Evolutionary conservation across 64 coral and sea anemone species (phyloP).

Genomic region (Orbicella faveolata): DNA sequence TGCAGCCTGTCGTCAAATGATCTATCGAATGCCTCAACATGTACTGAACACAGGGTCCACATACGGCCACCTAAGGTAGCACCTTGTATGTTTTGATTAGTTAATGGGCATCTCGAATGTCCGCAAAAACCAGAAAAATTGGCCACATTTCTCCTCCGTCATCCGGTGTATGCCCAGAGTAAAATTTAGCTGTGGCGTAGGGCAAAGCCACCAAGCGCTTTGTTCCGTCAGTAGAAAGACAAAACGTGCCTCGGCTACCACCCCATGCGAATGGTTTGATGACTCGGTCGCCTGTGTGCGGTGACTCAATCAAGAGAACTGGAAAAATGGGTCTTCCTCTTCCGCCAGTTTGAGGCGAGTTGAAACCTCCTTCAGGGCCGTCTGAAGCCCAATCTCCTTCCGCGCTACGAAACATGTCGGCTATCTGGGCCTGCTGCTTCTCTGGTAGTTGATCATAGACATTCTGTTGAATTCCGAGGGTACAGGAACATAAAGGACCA

Average conservation of each 20-base stretch:
- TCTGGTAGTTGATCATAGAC: not conserved
- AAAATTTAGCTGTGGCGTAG: not conserved
- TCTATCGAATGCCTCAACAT: too few species aligned
- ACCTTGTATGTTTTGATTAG: too few species aligned
- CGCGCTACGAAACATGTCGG: slow-evolving; percentile 9
- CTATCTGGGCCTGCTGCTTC: not conserved
- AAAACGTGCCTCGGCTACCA: not conserved
- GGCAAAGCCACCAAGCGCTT: not conserved
- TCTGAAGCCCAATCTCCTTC: slow-evolving; percentile 5
- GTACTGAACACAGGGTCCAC: too few species aligned
- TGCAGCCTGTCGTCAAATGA: too few species aligned
- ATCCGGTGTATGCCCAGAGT: not conserved
- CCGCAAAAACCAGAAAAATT: too few species aligned
- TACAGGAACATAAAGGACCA: not conserved
- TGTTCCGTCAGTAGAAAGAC: not conserved
- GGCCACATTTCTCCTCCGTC: not conserved
- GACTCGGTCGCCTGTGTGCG: slow-evolving; percentile 8
- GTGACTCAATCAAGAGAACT: not conserved
- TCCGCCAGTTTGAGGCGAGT: not conserved
- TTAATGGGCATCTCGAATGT: too few species aligned
- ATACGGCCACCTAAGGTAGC: too few species aligned
- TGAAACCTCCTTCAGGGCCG: not conserved
- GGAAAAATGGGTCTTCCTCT: slow-evolving; percentile 26
- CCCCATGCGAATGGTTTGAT: slow-evolving; percentile 10
- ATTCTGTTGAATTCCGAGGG: not conserved